These are phyloP conservation scores for Phyto melanocephala DNA, from an alignment of 2,888 invertebrate genomes.

Conservation along the genomic window DNA sequence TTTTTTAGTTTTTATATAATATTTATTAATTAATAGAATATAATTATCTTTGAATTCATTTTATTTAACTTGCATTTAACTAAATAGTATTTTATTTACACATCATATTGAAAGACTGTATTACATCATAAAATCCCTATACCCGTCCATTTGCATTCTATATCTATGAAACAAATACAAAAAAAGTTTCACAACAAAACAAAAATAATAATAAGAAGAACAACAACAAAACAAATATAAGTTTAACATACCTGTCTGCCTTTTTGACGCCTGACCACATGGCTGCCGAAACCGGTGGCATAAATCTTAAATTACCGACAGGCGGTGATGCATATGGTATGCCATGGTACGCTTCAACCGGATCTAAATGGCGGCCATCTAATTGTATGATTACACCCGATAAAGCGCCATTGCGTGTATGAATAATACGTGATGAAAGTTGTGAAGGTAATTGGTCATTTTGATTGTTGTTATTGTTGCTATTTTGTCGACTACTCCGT, in stretches of 20 bases:
- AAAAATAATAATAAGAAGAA: not conserved
- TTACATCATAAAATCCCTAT: too few species aligned
- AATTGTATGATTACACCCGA: constrained; percentile 91
- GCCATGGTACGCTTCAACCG: constrained; percentile 95
- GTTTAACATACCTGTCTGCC: constrained; percentile 82
- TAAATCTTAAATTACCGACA: constrained; percentile 92
- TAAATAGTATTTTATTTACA: too few species aligned
- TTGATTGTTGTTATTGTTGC: constrained; percentile 71
- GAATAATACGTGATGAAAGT: constrained; percentile 89
- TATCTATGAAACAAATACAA: not conserved
- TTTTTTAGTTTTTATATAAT: too few species aligned
- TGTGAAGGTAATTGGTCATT: constrained; percentile 79
- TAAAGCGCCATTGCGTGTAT: constrained; percentile 92
- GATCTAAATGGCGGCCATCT: constrained; percentile 89
- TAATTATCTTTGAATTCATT: too few species aligned
- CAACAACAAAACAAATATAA: not conserved
- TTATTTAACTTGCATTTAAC: too few species aligned
- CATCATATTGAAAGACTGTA: too few species aligned
- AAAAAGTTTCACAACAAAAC: not conserved
- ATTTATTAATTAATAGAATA: too few species aligned
- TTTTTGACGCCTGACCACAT: constrained; percentile 94
- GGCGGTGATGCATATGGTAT: constrained; percentile 97
- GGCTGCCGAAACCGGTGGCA: constrained; percentile 96
- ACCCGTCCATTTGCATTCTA: too few species aligned
- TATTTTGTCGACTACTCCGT: constrained; percentile 65